Base-by-base conservation (phyloP, 1,140 invertebrate species). In the Macrostomum lignano region DNA sequence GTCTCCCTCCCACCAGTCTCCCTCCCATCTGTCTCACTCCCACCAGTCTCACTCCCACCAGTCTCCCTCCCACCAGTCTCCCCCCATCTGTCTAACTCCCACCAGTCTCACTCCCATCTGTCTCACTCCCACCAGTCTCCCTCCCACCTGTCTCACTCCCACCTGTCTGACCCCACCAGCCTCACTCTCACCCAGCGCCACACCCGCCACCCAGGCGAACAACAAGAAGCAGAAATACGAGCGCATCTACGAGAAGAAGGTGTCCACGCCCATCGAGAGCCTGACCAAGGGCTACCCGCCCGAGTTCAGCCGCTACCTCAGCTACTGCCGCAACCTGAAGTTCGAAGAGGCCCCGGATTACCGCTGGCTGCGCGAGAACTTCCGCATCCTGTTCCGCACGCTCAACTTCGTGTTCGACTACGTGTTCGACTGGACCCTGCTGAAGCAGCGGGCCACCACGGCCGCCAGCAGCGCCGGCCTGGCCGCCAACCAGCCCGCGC, bases 371-470 rank as follows among this genome's bases (percentile, higher is more conserved):
- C 70, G 82, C 48, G 81, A 91, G 60, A 62, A 94, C 35, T 93
- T 91, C 67, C 74, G 84, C 48, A 94, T 94, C 53, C 68, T 96
- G 46, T 96, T 96, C 67, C 75, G 86, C 51, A 94, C 86, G 40
- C 68, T 96, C 46, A 94, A 93, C 62, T 86, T 94, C 61, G 81
- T 88, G 60, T 93, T 93, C 59, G 88, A 96, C 62, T 96, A 33
- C 11, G 32, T 33, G 3, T 33, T 33, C 19, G 32, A 33, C 19
- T 33, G 32, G 32, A 22, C 32, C 3, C 32, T 33, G 9, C 22
- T 33, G 9, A 33, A 33, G 10, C 32, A 33, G 11, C 24, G 26
- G 20, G 19, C 26, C 9, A 28, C 26, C n/a, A n/a, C n/a, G n/a
- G n/a, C n/a, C n/a, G n/a, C n/a, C n/a, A n/a, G n/a, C n/a, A n/a